A percentile compares a stretch with the other conserved stretches of the same genome.
These are phyloP conservation scores for Papilio xuthus DNA, from an alignment of 1,140 invertebrate species.

Conservation along the genomic window DNA sequence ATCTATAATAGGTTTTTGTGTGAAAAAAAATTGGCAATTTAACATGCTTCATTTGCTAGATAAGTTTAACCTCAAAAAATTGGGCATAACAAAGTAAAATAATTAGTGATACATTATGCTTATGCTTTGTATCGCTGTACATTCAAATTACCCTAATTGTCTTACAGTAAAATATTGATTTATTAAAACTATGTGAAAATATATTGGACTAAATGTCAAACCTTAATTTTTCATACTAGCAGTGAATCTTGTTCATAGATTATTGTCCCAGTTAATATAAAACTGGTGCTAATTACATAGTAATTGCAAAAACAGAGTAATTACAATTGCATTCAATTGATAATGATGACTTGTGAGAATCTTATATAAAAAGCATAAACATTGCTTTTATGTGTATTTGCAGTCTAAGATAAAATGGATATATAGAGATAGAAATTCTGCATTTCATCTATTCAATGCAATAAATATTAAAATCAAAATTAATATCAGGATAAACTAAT, in stretches of 20 bases:
- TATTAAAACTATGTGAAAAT: too few species aligned
- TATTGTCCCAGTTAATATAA: constrained; percentile 42
- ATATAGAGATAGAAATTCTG: neutral
- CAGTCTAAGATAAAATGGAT: neutral
- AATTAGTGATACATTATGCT: too few species aligned
- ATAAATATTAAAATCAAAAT: neutral
- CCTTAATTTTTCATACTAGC: neutral
- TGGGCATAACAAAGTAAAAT: too few species aligned
- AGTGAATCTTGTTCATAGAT: neutral
- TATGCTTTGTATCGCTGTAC: too few species aligned
- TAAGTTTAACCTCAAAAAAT: neutral
- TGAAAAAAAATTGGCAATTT: neutral
- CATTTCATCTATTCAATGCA: neutral
- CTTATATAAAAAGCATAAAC: constrained; percentile 16
- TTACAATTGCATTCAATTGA: constrained; percentile 14
- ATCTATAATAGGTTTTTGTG: neutral
- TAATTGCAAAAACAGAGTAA: constrained; percentile 39
- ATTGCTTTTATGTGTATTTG: neutral
- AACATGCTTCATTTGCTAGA: neutral
- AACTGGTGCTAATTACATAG: constrained; percentile 38
- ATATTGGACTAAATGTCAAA: neutral
- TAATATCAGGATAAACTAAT: neutral
- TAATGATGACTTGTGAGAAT: neutral
- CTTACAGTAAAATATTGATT: too few species aligned
- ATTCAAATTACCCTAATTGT: too few species aligned